Conservation (phyloP, 92 coral and sea anemone species). For the Chrysogorgia sp. region DNA sequence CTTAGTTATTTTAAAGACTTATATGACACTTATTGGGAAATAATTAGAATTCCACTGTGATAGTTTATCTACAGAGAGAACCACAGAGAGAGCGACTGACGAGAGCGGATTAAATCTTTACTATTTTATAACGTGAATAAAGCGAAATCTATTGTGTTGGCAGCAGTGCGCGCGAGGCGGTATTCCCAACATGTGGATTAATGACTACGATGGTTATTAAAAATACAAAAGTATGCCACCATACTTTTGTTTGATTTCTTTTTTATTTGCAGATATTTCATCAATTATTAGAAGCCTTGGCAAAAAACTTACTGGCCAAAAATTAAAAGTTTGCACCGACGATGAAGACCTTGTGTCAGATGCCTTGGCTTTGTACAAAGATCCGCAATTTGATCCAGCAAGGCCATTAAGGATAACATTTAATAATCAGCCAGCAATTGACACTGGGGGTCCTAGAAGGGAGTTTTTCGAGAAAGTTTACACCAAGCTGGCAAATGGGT, state of each 20-base stretch:
- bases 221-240: neutral
- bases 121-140: too few relatives aligned
- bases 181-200: too few relatives aligned
- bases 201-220: neutral
- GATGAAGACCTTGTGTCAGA: slow-evolving; percentile 37
- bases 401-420: slow-evolving; percentile 49
- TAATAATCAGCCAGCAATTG: slow-evolving; percentile 50
- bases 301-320: slow-evolving; percentile 51
- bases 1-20: too few relatives aligned
- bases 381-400: slow-evolving; percentile 34
- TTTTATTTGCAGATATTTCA: slow-evolving; percentile 35
- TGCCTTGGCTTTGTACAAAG: slow-evolving; percentile 38
- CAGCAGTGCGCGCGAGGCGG: too few relatives aligned
- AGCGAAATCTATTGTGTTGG: too few relatives aligned
- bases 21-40: too few relatives aligned
- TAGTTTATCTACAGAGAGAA: too few relatives aligned
- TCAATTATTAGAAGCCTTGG: slow-evolving; percentile 45
- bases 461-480: slow-evolving; percentile 54
- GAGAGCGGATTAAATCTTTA: too few relatives aligned
- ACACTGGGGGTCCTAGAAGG: slow-evolving; percentile 55
- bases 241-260: neutral
- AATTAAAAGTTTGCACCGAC: slow-evolving; percentile 34
- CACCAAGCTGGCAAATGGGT: slow-evolving; percentile 36
- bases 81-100: too few relatives aligned
- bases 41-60: too few relatives aligned